Base-by-base conservation (phyloP, 2,797 vertebrate genomes). In the Fundulus diaphanus region DNA sequence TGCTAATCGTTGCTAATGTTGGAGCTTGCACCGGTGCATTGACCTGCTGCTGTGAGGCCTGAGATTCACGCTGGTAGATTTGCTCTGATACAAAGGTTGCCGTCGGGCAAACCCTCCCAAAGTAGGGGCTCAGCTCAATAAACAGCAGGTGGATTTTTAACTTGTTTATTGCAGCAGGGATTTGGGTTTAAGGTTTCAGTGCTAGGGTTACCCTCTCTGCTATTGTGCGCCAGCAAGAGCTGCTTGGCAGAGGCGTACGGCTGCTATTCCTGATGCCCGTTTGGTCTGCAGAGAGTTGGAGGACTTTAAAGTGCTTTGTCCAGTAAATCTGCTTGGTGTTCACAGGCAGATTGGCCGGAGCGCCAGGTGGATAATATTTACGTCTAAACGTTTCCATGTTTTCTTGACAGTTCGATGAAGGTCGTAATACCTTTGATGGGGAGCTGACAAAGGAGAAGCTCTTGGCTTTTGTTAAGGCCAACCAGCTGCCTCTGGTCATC, bases 401-500 rank as follows among this genome's bases (percentile, higher is more conserved):
- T 77, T 1, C 33, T 85, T 73, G 72, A 37, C 90, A 99, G 98
- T 99, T 99, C 16, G 98, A 99, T n/a, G 98, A 99, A 91, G 97
- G 97, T 3, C 96, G 96, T 9, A 98, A 98, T 81, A 95, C 94
- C 78, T 99, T 97, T 2, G 97, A 98, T 68, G 98, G 97, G 20
- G 97, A 98, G 67, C 18, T 97, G 79, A 97, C 92, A 71, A 99
- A 97, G 88, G 97, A 98, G 22, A 95, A 94, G 1, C 90, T 99
- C 27, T 72, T 97, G 88, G 92, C 91, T 82, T 99, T 99, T 86
- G 93, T 99, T 92, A 99, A 97, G 92, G 86, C 96, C 84, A 99
- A 99, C 93, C 96, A 99, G 80, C 92, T 99, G 82, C 98, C 98
- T 29, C 93, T 99, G 88, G 98, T 99, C 91, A 99, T 99, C 0